phyloP scores from a whole-genome alignment of 2,113 vertebrate genomes.

The Zosterops japonicus region DNA sequence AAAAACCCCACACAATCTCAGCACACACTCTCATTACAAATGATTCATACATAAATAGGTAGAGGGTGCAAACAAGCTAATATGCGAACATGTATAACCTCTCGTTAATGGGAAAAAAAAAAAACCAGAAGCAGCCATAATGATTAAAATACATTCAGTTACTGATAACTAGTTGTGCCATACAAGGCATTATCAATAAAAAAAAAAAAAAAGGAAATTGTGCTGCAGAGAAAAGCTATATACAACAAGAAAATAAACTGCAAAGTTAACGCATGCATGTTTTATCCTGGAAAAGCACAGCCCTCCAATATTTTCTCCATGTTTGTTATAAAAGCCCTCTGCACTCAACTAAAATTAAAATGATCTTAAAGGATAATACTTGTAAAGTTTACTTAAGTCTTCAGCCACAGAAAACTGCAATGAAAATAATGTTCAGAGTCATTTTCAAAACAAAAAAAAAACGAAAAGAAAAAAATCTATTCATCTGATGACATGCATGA shows the following conservation, averaged over 20 bases:
- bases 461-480: constrained; percentile 62
- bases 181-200: constrained; percentile 70
- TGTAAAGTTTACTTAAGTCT: constrained; percentile 77
- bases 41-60: constrained; percentile 82
- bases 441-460: constrained; percentile 71
- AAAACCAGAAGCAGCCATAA: constrained; percentile 77
- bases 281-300: constrained; percentile 79
- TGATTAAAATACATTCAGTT: constrained; percentile 84
- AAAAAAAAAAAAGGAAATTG: constrained; percentile 67
- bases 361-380: constrained; percentile 81
- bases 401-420: constrained; percentile 80
- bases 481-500: constrained; percentile 83
- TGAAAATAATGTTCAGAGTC: constrained; percentile 78
- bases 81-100: constrained; percentile 75
- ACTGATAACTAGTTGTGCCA: constrained; percentile 77
- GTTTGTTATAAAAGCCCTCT: constrained; percentile 80
- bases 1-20: constrained; percentile 66
- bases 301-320: constrained; percentile 74
- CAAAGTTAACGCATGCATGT: constrained; percentile 80
- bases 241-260: constrained; percentile 78
- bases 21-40: constrained; percentile 75
- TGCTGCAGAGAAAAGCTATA: constrained; percentile 81
- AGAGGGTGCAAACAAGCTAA: constrained; percentile 80
- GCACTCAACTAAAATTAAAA: constrained; percentile 82
- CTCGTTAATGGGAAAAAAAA: constrained; percentile 73